Conservation (phyloP, 2,113 vertebrate genomes). For the Saguinus midas region DNA sequence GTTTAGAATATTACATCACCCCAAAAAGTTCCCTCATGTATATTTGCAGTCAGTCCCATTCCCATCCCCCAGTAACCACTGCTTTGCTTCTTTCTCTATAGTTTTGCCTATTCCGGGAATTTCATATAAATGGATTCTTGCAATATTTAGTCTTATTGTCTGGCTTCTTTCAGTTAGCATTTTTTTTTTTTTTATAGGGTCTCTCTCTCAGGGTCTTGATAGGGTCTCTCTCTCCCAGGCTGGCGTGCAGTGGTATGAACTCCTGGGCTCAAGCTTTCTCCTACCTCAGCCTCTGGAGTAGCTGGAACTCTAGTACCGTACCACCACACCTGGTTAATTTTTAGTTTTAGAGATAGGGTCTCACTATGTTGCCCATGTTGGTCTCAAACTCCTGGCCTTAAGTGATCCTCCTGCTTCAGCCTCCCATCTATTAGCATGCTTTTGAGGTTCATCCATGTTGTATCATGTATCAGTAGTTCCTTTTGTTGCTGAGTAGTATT, state of each 20-base stretch:
- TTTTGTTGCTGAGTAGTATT: not conserved
- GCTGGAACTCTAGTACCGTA: too few species aligned
- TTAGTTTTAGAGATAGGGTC: too few species aligned
- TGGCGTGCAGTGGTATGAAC: too few species aligned
- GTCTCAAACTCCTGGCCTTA: too few species aligned
- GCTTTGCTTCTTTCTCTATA: not conserved
- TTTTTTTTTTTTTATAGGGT: too few species aligned
- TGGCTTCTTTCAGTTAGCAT: not conserved
- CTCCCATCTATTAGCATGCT: not conserved
- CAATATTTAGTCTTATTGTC: not conserved
- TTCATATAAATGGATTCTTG: conserved; percentile 5
- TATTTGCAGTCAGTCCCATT: not conserved
- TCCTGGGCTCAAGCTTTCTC: too few species aligned
- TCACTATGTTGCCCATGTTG: too few species aligned
- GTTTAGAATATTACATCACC: not conserved
- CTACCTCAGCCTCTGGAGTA: too few species aligned
- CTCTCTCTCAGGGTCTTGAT: too few species aligned
- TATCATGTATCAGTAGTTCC: not conserved
- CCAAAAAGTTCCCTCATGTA: not conserved
- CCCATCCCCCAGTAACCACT: not conserved
- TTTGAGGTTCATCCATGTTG: not conserved
- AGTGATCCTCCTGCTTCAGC: too few species aligned
- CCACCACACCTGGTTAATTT: too few species aligned
- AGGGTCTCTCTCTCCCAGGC: too few species aligned
- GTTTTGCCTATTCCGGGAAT: not conserved